Conservation (phyloP, 2,113 vertebrate genomes). For the Oxygymnocypris stewartii region DNA sequence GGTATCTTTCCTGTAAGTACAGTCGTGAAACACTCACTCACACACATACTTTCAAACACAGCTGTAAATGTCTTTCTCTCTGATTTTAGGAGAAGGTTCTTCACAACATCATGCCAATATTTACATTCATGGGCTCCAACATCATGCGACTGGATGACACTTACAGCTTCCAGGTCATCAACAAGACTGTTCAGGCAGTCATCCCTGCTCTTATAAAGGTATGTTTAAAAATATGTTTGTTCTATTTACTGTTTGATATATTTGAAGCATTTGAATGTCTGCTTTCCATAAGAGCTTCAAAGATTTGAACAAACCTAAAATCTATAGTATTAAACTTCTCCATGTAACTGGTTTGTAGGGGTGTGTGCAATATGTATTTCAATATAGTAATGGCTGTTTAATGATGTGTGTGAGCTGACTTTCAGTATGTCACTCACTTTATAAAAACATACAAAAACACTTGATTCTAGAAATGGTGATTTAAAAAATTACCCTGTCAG, state of each 20-base stretch:
- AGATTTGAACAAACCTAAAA: conserved; percentile 2
- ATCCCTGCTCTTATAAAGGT: conserved; percentile 94
- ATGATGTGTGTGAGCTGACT: not conserved
- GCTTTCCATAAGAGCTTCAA: not conserved
- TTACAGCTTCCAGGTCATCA: conserved; percentile 97
- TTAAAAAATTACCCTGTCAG: not conserved
- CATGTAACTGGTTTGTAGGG: not conserved
- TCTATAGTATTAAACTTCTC: not conserved
- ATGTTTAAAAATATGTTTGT: conserved; percentile 26
- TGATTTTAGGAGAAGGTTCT: conserved; percentile 90
- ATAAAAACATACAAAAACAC: not conserved
- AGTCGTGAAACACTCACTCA: not conserved
- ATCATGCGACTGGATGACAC: conserved; percentile 92
- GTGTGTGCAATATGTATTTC: not conserved
- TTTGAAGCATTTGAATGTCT: not conserved
- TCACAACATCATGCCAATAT: conserved; percentile 98
- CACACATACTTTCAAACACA: no score
- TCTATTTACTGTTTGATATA: not conserved
- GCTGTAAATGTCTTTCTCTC: not conserved
- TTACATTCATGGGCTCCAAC: conserved; percentile 97
- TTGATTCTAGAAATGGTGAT: not conserved
- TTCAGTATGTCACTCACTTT: not conserved
- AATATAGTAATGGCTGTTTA: not conserved
- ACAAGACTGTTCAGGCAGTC: conserved; percentile 91
- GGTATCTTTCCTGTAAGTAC: conserved; percentile 90